Conservation (phyloP, 2,797 vertebrate genomes). For the Mormyrus hasselquistii region DNA sequence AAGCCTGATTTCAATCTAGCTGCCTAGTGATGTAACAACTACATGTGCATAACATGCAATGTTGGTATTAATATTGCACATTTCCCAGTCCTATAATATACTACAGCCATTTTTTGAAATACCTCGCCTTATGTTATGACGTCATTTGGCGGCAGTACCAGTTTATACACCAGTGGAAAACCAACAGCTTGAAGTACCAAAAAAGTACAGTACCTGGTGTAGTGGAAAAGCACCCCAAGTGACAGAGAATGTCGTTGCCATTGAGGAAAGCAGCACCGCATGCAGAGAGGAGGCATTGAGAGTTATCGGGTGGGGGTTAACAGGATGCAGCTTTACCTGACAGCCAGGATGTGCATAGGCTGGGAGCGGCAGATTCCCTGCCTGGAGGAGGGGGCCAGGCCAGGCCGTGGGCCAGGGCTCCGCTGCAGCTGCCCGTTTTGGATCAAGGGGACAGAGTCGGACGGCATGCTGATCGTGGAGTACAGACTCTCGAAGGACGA, state of each 20-base stretch:
- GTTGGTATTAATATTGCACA: background rate
- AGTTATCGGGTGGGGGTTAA: background rate
- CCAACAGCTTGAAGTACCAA: background rate
- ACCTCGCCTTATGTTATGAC: background rate
- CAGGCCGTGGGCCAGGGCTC: slow-evolving; percentile 44
- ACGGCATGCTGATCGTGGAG: slow-evolving; percentile 62
- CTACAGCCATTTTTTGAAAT: background rate
- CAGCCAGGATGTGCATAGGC: slow-evolving; percentile 86
- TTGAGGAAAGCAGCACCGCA: background rate
- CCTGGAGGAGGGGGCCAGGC: slow-evolving; percentile 49
- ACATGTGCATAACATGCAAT: background rate
- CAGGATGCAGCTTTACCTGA: slow-evolving; percentile 65
- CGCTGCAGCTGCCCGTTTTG: slow-evolving; percentile 65
- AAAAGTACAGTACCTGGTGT: background rate
- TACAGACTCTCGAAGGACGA: slow-evolving; percentile 82
- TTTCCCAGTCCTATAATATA: background rate
- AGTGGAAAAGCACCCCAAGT: background rate
- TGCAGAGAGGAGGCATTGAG: background rate
- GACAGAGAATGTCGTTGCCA: background rate
- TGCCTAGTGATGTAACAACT: background rate
- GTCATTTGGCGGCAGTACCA: background rate
- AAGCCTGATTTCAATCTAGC: background rate
- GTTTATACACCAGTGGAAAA: background rate
- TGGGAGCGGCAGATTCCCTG: slow-evolving; percentile 79
- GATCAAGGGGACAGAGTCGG: slow-evolving; percentile 74